These are phyloP conservation scores for Anas bahamensis DNA, from an alignment of 2,797 vertebrate genomes.

Conservation along the genomic window DNA sequence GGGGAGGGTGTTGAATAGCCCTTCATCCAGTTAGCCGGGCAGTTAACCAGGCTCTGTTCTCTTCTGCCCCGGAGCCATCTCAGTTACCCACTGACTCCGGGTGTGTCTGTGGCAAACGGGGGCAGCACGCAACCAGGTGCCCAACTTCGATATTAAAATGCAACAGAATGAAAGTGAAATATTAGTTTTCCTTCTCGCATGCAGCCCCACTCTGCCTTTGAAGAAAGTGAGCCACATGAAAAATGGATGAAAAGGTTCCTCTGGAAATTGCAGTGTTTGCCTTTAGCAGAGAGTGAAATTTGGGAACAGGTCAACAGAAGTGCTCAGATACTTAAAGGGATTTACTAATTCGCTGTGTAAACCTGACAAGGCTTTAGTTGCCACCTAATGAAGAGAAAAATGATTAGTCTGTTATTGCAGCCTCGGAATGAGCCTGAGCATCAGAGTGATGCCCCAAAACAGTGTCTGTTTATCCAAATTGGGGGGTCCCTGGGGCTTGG, in stretches of 20 bases:
- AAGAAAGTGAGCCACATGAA: slow-evolving; percentile 25
- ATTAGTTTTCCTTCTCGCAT: slow-evolving; percentile 16
- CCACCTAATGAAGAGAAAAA: background rate
- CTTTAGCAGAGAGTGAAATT: background rate
- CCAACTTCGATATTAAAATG: background rate
- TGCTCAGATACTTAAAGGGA: background rate
- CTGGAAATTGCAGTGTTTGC: slow-evolving; percentile 14
- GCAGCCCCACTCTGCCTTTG: slow-evolving; percentile 28
- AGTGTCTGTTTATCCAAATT: accelerated
- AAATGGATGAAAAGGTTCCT: slow-evolving; percentile 43
- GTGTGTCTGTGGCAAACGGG: slow-evolving; percentile 1
- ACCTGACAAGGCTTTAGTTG: background rate
- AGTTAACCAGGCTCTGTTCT: background rate
- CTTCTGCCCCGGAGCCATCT: background rate
- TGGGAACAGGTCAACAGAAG: background rate
- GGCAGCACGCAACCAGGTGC: background rate
- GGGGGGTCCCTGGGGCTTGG: background rate
- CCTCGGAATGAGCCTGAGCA: background rate
- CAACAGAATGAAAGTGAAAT: slow-evolving; percentile 17
- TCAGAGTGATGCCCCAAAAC: background rate
- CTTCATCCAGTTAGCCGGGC: background rate
- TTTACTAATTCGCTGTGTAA: background rate
- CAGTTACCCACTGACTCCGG: background rate
- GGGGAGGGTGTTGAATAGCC: background rate
- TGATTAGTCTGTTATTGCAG: background rate